These are phyloP conservation scores for Penaeus vannamei DNA, from an alignment of 1,140 invertebrate genomes.

Conservation along the genomic window DNA sequence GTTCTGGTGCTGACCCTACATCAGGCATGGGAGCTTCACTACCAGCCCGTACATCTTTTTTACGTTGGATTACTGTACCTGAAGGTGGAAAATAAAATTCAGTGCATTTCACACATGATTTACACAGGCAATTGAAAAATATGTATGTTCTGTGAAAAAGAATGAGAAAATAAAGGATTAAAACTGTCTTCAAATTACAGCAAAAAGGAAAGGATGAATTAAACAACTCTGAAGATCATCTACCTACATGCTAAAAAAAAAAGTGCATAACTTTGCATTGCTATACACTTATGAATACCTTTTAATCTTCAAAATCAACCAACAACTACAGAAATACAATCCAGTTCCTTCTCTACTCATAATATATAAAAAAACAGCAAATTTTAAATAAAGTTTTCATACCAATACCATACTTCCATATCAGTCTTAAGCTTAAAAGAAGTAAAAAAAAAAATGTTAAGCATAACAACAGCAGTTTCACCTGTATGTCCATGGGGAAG, in stretches of 20 bases:
- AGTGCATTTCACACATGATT: neutral
- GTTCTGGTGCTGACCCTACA: neutral
- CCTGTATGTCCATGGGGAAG: slow-evolving; percentile 53
- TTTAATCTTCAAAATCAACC: neutral
- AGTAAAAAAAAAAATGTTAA: neutral
- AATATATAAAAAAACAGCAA: too few species aligned
- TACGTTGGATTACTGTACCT: neutral
- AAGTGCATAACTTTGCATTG: neutral
- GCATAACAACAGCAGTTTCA: neutral
- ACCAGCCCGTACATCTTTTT: slow-evolving; percentile 36
- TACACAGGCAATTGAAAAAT: neutral
- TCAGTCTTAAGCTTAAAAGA: too few species aligned
- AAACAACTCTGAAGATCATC: neutral
- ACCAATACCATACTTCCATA: too few species aligned
- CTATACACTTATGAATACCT: too few species aligned
- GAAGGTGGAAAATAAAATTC: neutral
- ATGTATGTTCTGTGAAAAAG: too few species aligned
- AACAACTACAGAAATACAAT: neutral
- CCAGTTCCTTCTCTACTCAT: too few species aligned
- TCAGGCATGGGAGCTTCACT: slow-evolving; percentile 17
- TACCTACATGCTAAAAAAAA: neutral
- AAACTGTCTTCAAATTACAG: too few species aligned
- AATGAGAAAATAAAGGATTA: too few species aligned
- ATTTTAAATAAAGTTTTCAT: too few species aligned
- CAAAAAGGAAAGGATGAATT: too few species aligned